phyloP scores from a whole-genome alignment of 2,113 vertebrate genomes.

The Butastur rufipennis region DNA sequence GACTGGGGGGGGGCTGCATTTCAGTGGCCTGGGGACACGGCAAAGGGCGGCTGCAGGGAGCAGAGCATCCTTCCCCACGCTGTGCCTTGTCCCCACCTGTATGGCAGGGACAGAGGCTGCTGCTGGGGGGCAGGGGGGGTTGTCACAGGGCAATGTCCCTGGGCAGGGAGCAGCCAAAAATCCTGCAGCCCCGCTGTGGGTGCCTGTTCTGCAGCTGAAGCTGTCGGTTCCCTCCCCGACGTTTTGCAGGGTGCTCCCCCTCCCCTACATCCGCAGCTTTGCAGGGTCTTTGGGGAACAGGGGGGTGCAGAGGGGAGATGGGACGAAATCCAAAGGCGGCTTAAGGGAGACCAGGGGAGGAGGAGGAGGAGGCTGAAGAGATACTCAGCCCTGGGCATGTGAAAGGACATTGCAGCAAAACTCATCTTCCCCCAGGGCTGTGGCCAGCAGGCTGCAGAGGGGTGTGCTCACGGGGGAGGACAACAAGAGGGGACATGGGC shows the following conservation, averaged over 20 bases:
- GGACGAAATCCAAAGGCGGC: accelerated
- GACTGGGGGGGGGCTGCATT: too few relatives aligned
- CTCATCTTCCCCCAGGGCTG: not conserved
- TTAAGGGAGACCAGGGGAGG: not conserved
- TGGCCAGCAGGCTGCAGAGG: not conserved
- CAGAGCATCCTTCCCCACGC: not conserved
- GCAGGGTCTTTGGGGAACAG: not conserved
- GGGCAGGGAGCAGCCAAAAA: accelerated
- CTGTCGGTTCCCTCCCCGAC: accelerated
- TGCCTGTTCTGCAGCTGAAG: not conserved
- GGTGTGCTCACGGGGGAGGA: accelerated
- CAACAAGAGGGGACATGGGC: not conserved
- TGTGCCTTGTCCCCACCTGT: not conserved
- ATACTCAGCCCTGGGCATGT: not conserved
- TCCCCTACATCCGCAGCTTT: accelerated
- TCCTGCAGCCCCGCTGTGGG: accelerated
- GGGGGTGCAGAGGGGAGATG: accelerated
- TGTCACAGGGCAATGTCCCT: not conserved
- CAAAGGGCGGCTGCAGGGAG: not conserved
- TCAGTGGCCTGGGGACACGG: not conserved
- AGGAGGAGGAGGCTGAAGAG: not conserved
- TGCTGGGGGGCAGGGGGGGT: not conserved
- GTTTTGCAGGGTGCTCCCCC: not conserved
- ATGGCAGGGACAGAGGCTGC: not conserved
- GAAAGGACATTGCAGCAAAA: not conserved